Evolutionary conservation across 2,888 invertebrate species (phyloP), one percentile per base, ranked within the genome.

Genomic region (Sepioteuthis lessoniana): DNA sequence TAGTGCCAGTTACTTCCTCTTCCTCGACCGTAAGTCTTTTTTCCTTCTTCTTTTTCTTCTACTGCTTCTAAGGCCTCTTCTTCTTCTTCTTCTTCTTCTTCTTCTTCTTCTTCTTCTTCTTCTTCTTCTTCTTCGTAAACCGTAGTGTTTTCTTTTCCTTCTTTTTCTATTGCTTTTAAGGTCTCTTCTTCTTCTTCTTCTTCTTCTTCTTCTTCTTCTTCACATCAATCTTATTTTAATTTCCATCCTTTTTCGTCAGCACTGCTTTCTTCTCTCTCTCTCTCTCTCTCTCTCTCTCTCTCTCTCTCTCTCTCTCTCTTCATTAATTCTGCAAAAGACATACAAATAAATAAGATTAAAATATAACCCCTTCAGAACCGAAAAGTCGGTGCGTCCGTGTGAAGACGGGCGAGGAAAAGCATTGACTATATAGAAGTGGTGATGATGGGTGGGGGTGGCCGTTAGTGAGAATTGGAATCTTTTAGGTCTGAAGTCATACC

Each of bases 401-500:
- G 25, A n/a, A n/a, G n/a, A n/a, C n/a, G 21, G 28, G 55, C 3
- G 16, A 21, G 76, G 76, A 3, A 35, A 19, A 13, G 76, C 16
- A 35, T 16, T 76, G 28, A 8, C 76, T 76, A 31, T n/a, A 76
- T 76, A 76, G 13, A n/a, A 13, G 35, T 76, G n/a, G 55, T 21
- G 55, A 21, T 21, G 28, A n/a, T 21, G 25, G 28, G 55, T 16
- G n/a, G n/a, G 16, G 16, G 76, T n/a, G 76, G n/a, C 16, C 16
- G 76, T n/a, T 76, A 76, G 76, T 76, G 76, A n/a, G 76, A 35
- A 76, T 76, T 76, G 76, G 76, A 76, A 76, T 76, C 76, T 76
- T 76, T 76, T 76, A n/a, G 76, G 76, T 76, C 76, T 76, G n/a
- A 76, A 76, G 76, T 76, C 76, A 76, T 76, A 76, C 76, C 35